Conservation (phyloP, 2,888 invertebrate genomes). For the Chrysolina haemoptera region DNA sequence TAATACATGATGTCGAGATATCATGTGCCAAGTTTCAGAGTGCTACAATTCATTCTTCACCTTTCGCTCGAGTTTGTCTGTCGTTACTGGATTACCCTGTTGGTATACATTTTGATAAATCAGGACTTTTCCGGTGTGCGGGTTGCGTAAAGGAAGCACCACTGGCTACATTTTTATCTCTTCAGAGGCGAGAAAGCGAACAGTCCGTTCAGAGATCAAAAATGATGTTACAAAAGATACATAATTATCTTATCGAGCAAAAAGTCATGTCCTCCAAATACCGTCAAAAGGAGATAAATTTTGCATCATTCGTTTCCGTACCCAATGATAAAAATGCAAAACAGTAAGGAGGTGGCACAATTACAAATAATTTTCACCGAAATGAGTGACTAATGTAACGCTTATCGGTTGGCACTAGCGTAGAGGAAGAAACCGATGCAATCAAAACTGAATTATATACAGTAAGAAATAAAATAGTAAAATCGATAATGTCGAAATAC, state of each 20-base stretch:
- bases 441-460: no score
- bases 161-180: neutral
- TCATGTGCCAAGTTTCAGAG: no score
- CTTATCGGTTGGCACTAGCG: neutral
- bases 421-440: neutral
- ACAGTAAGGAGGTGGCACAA: constrained; percentile 11
- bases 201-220: neutral
- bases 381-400: neutral
- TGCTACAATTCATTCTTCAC: no score
- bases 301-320: constrained; percentile 54
- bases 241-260: constrained; percentile 46
- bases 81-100: no score
- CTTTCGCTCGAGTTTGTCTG: no score
- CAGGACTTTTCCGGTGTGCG: neutral
- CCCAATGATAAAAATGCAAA: constrained; percentile 47
- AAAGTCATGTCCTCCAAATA: constrained; percentile 55
- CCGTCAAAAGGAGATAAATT: constrained; percentile 56
- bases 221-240: neutral
- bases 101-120: neutral
- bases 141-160: neutral
- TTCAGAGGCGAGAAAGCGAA: neutral
- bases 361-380: neutral
- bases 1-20: no score
- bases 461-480: no score
- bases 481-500: no score